phyloP scores from a whole-genome alignment of 1,140 invertebrate genomes.

The Drosophila chauvacae region DNA sequence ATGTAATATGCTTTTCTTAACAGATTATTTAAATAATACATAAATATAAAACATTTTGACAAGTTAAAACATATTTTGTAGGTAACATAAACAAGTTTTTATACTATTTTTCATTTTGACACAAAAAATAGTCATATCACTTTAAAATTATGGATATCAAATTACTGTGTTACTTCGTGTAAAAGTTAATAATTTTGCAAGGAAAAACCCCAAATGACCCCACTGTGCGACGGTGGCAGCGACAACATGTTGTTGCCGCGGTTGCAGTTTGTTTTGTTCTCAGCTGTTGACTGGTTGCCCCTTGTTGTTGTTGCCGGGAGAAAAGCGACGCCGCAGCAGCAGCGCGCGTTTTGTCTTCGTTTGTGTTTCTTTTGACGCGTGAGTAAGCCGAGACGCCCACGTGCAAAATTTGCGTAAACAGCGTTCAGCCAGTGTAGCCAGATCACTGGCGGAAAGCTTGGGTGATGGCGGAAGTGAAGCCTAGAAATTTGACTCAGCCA shows the following conservation, averaged over 20 bases:
- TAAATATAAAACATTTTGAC: too few relatives aligned
- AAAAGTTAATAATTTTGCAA: neutral
- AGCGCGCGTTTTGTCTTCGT: constrained; percentile 76
- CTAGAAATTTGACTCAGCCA: neutral
- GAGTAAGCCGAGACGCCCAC: constrained; percentile 79
- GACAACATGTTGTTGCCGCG: constrained; percentile 47
- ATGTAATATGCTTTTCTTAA: too few relatives aligned
- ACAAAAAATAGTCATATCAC: too few relatives aligned
- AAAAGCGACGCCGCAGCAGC: constrained; percentile 63
- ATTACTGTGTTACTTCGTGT: neutral
- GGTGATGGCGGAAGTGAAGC: constrained; percentile 29
- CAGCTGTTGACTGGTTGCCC: constrained; percentile 74
- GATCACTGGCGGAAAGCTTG: neutral
- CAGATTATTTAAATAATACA: too few relatives aligned
- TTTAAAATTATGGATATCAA: too few relatives aligned
- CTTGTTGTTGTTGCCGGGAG: constrained; percentile 42
- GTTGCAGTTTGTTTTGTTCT: constrained; percentile 81
- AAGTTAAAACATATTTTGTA: too few relatives aligned
- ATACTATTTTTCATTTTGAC: too few relatives aligned
- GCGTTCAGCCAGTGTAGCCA: constrained; percentile 50
- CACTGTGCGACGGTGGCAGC: constrained; percentile 24
- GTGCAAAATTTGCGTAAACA: constrained; percentile 79
- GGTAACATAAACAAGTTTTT: too few relatives aligned
- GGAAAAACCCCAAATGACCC: neutral
- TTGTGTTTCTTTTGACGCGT: constrained; percentile 81